phyloP scores from a whole-genome alignment of 2,888 invertebrate species.

The Hofmannophila pseudospretella region DNA sequence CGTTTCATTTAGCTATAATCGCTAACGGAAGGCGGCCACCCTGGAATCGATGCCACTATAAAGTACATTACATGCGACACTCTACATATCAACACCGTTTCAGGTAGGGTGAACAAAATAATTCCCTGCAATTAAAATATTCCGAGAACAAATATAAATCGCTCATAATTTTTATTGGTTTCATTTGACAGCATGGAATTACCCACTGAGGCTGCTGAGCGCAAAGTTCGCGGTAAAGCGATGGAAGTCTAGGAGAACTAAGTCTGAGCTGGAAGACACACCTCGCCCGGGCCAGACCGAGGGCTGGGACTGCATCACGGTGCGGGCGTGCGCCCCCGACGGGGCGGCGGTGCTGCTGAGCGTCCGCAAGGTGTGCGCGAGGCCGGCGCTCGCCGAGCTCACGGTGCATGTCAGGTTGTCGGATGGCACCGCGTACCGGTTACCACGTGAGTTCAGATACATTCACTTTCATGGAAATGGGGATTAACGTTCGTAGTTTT shows the following conservation, averaged over 20 bases:
- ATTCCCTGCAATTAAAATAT: no score
- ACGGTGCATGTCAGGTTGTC: slow-evolving; percentile 67
- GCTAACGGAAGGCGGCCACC: no score
- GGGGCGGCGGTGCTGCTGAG: slow-evolving; percentile 75
- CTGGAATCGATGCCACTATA: no score
- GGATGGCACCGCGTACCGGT: slow-evolving; percentile 50
- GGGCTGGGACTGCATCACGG: slow-evolving; percentile 54
- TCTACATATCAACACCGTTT: no score
- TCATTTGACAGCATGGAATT: slow-evolving; percentile 63
- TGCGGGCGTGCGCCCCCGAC: slow-evolving; percentile 76
- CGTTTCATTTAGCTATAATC: no score
- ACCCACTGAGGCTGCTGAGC: slow-evolving; percentile 53
- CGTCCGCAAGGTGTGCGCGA: slow-evolving; percentile 63
- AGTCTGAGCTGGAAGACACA: slow-evolving; percentile 33
- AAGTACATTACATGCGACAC: no score
- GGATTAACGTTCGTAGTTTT: no score
- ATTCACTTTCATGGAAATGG: not conserved
- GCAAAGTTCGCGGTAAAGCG: slow-evolving; percentile 53
- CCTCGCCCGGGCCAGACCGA: slow-evolving; percentile 33
- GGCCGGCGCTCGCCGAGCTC: slow-evolving; percentile 72
- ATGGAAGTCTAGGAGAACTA: slow-evolving; percentile 45
- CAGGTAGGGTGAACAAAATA: no score
- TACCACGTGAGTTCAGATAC: slow-evolving; percentile 51
- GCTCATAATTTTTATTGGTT: not conserved
- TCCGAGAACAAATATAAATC: no score